Evolutionary conservation across 2,797 vertebrate species (phyloP).

Genomic region (Cirrhinus molitorella): DNA sequence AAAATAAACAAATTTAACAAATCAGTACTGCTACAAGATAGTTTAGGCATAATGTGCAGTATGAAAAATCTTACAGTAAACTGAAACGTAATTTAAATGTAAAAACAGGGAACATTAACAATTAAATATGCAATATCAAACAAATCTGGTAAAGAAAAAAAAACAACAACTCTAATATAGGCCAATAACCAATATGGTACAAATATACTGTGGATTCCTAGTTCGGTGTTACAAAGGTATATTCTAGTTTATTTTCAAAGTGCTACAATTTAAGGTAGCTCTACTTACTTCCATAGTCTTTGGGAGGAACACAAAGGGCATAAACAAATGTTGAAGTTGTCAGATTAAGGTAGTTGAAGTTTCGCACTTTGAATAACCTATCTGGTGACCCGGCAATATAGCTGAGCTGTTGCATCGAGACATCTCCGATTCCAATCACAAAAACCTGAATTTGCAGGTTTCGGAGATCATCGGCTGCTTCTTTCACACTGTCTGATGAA

Average conservation of each 20-base stretch:
- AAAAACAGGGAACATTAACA: neutral
- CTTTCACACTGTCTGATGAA: constrained; percentile 73
- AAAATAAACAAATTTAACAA: neutral
- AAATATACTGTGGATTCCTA: neutral
- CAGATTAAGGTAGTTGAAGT: constrained; percentile 69
- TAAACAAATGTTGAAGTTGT: constrained; percentile 72
- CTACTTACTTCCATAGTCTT: too few relatives aligned
- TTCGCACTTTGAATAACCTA: constrained; percentile 72
- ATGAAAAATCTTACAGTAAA: neutral
- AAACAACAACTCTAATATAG: neutral
- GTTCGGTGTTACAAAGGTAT: neutral
- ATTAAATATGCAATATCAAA: neutral
- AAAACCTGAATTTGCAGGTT: constrained; percentile 75
- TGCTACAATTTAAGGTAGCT: neutral
- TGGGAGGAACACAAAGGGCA: constrained; percentile 63
- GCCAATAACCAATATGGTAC: neutral
- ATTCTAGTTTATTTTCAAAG: neutral
- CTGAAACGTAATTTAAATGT: neutral
- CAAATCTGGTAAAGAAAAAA: neutral
- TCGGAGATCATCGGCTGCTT: constrained; percentile 71
- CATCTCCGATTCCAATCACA: constrained; percentile 77
- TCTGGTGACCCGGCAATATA: constrained; percentile 73
- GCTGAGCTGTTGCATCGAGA: constrained; percentile 73
- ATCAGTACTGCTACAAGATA: too few relatives aligned
- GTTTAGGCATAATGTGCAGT: neutral